A percentile compares a stretch with the other conserved stretches of the same genome.
These are phyloP conservation scores for Cynoglossus semilaevis DNA, from an alignment of 2,113 vertebrate species.

Conservation along the genomic window DNA sequence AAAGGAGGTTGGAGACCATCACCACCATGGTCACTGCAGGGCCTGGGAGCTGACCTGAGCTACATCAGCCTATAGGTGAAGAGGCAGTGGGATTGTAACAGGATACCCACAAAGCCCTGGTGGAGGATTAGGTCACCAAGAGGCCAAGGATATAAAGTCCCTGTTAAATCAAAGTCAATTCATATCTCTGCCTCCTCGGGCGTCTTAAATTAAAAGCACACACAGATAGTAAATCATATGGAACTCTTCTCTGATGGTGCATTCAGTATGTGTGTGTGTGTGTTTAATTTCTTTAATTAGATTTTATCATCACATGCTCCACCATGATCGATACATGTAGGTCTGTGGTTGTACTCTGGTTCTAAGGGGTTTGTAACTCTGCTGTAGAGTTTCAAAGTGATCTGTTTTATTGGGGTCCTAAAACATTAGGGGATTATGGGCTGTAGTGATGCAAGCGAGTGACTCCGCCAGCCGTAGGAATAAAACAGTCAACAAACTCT, in stretches of 20 bases:
- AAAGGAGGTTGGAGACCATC: slow-evolving; percentile 38
- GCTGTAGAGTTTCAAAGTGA: slow-evolving; percentile 32
- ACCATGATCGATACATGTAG: slow-evolving; percentile 23
- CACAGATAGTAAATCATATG: slow-evolving; percentile 45
- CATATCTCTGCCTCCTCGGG: slow-evolving; percentile 31
- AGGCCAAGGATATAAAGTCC: slow-evolving; percentile 54
- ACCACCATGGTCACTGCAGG: slow-evolving; percentile 16
- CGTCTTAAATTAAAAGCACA: slow-evolving; percentile 45
- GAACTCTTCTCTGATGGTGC: slow-evolving; percentile 23
- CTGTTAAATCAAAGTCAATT: slow-evolving; percentile 63
- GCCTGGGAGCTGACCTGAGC: slow-evolving; percentile 32
- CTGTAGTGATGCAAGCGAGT: slow-evolving; percentile 11
- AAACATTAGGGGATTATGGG: slow-evolving; percentile 14
- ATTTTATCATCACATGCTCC: slow-evolving; percentile 20
- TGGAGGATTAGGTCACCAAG: slow-evolving; percentile 24
- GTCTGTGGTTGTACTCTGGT: slow-evolving; percentile 7
- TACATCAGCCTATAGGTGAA: slow-evolving; percentile 14
- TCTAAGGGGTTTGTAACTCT: slow-evolving; percentile 18
- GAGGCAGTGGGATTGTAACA: slow-evolving; percentile 40
- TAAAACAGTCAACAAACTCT: too few species aligned
- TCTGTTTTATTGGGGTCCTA: slow-evolving; percentile 31
- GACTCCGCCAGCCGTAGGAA: slow-evolving; percentile 1
- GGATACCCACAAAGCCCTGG: slow-evolving; percentile 22
- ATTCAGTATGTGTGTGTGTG: slow-evolving; percentile 20
- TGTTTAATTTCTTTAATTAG: slow-evolving; percentile 34